Percentiles rank a stretch among this genome's conserved stretches.
Evolutionary conservation across 2,888 invertebrate species (phyloP).

Genomic region (Hyalella azteca): DNA sequence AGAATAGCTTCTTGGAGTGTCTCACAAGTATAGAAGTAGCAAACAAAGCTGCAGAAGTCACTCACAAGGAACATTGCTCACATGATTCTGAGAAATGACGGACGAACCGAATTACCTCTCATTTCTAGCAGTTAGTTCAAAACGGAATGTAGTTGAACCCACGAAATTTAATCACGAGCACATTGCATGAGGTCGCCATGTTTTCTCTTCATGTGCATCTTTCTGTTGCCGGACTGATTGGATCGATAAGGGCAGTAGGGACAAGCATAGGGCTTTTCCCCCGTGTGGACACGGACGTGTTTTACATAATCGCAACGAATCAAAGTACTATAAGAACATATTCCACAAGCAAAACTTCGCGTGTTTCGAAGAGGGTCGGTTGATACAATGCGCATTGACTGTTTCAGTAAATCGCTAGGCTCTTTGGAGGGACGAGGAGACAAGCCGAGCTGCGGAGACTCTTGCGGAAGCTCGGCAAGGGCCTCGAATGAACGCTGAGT

Average conservation of each 20-base stretch:
- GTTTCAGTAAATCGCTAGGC: background rate
- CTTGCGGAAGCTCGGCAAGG: background rate
- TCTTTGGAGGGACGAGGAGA: background rate
- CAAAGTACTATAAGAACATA: background rate
- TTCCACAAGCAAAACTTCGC: background rate
- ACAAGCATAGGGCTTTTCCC: conserved; percentile 54
- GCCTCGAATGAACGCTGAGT: background rate
- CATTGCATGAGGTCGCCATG: background rate
- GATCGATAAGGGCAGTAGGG: conserved; percentile 51
- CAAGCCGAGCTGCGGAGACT: background rate
- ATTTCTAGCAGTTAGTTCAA: too few relatives aligned
- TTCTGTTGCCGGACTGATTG: conserved; percentile 40
- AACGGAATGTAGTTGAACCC: too few relatives aligned
- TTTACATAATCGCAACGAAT: conserved; percentile 26
- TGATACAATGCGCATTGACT: background rate
- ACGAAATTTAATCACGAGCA: too few relatives aligned
- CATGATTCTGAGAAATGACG: too few relatives aligned
- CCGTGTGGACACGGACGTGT: conserved; percentile 52
- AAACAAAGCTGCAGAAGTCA: too few relatives aligned
- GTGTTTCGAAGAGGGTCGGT: background rate
- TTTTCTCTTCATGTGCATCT: background rate
- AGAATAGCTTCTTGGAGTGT: too few relatives aligned
- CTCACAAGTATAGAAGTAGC: too few relatives aligned
- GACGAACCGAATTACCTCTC: too few relatives aligned
- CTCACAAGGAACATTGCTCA: too few relatives aligned